Conservation (phyloP, 2,113 vertebrate genomes). For the Brevimyrus niger region DNA sequence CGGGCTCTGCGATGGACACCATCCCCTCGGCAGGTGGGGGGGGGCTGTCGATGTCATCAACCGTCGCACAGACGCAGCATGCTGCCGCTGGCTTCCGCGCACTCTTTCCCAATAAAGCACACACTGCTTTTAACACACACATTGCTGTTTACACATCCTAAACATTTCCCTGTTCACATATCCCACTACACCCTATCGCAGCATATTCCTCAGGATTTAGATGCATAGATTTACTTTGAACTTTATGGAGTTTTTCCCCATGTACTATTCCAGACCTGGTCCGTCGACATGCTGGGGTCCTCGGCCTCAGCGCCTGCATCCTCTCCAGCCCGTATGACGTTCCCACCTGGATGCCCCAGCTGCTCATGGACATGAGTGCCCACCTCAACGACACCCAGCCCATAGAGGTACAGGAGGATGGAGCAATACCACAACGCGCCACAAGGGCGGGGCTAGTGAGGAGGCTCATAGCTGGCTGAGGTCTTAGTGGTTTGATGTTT, state of each 20-base stretch:
- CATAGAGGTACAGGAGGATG: constrained; percentile 70
- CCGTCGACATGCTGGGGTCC: constrained; percentile 88
- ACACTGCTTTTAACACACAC: neutral
- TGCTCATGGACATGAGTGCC: constrained; percentile 91
- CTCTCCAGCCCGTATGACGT: constrained; percentile 93
- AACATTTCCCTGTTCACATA: neutral
- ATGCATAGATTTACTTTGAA: neutral
- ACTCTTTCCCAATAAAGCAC: neutral
- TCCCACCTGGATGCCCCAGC: constrained; percentile 96
- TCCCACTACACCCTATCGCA: neutral
- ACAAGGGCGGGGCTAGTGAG: neutral
- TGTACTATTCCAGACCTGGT: constrained; percentile 70
- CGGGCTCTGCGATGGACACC: constrained; percentile 68
- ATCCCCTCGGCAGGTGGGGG: constrained; percentile 80
- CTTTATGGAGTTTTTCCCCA: constrained; percentile 4
- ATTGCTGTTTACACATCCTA: neutral
- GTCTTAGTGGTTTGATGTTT: neutral
- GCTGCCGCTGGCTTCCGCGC: neutral
- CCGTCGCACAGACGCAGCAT: neutral
- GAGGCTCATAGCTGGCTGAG: neutral
- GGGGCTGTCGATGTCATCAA: neutral
- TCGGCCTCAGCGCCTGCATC: constrained; percentile 89
- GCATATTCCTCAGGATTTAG: neutral
- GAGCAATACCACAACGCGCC: neutral
- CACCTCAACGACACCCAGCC: constrained; percentile 96